A percentile compares a stretch with the other conserved stretches of the same genome.
phyloP scores from a whole-genome alignment of 2,113 vertebrate species.

The Porphyrio hochstetteri region DNA sequence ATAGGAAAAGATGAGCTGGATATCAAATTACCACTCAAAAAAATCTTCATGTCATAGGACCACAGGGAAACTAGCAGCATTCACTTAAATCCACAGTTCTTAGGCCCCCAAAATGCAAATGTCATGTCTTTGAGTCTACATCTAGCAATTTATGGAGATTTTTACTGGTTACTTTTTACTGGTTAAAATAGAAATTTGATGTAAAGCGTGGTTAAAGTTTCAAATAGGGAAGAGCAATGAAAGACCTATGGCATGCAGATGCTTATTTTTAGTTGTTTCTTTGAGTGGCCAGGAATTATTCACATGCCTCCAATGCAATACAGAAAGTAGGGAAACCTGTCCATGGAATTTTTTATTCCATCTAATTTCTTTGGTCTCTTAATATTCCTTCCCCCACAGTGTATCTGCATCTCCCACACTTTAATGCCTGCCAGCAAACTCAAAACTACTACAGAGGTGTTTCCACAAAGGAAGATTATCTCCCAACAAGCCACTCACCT shows the following conservation, averaged over 20 bases:
- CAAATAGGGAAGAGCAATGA: neutral
- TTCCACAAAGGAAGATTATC: neutral
- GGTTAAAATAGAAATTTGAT: neutral
- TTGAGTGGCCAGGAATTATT: neutral
- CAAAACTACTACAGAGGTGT: neutral
- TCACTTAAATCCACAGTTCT: neutral
- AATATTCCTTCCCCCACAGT: neutral
- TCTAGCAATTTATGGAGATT: neutral
- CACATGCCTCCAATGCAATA: neutral
- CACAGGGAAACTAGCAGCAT: neutral
- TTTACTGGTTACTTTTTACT: neutral
- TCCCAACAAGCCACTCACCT: neutral
- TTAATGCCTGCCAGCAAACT: neutral
- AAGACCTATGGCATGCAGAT: neutral
- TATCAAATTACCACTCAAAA: neutral
- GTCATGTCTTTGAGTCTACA: neutral
- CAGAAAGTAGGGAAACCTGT: fast-evolving
- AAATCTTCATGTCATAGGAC: neutral
- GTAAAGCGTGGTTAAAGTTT: neutral
- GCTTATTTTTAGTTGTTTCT: neutral
- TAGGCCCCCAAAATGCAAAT: neutral
- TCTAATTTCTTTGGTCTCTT: neutral
- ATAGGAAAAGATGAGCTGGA: neutral
- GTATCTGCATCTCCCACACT: neutral
- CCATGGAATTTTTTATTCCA: neutral